Percentiles rank a stretch among this genome's conserved stretches.
Conservation (phyloP, 2,113 vertebrate genomes). For the Lophochroa leadbeateri region DNA sequence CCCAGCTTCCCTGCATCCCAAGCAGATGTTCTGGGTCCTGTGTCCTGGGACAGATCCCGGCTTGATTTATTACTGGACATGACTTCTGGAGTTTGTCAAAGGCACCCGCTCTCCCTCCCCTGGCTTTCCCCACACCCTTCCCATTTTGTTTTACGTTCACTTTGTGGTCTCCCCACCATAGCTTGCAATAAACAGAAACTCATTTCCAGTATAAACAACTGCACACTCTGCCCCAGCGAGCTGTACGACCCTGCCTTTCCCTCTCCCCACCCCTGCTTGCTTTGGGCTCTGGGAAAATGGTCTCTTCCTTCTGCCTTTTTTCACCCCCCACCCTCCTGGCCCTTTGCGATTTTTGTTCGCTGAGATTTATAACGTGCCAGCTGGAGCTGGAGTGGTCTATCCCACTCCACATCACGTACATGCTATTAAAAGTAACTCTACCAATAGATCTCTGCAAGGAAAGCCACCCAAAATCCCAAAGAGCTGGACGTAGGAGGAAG, state of each 20-base stretch:
- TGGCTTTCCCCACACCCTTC: conserved; percentile 52
- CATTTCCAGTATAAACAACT: conserved; percentile 56
- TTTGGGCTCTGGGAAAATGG: conserved; percentile 12
- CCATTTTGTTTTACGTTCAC: conserved; percentile 50
- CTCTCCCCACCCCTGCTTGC: not conserved
- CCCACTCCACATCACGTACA: not conserved
- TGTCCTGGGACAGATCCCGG: not conserved
- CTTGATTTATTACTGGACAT: conserved; percentile 64
- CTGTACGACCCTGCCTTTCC: not conserved
- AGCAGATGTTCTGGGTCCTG: conserved; percentile 65
- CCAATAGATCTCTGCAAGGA: not conserved
- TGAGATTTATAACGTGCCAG: conserved; percentile 61
- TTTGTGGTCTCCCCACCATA: conserved; percentile 47
- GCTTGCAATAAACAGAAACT: conserved; percentile 56
- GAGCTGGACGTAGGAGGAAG: not conserved
- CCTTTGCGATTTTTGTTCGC: not conserved
- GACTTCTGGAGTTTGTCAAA: conserved; percentile 70
- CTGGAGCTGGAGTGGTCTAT: not conserved
- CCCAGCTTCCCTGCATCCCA: not conserved
- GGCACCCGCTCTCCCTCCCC: conserved; percentile 25
- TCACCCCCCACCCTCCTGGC: not conserved
- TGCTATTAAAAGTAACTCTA: conserved; percentile 31
- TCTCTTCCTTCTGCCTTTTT: not conserved
- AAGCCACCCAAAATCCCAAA: not conserved
- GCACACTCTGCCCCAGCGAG: conserved; percentile 18